These are phyloP conservation scores for Napeogenes sylphis DNA, from an alignment of 2,888 invertebrate genomes.

Conservation along the genomic window DNA sequence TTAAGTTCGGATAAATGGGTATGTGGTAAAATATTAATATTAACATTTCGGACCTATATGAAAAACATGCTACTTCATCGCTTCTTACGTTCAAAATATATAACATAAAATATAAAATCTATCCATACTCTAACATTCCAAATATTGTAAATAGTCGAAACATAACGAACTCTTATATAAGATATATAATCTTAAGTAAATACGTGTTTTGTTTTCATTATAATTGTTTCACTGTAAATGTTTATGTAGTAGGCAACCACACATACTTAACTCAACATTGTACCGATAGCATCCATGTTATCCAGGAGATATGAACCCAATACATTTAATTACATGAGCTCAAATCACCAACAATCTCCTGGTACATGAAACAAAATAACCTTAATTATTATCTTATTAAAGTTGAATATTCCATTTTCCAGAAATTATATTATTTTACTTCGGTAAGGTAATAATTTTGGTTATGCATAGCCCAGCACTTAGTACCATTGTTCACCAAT, in stretches of 20 bases:
- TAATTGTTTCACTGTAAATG: slow-evolving; percentile 38
- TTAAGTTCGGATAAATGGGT: too few species aligned
- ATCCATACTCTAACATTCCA: slow-evolving; percentile 65
- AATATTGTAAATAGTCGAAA: slow-evolving; percentile 50
- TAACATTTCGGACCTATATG: too few species aligned
- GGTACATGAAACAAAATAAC: slow-evolving; percentile 14
- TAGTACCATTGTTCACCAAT: slow-evolving; percentile 37
- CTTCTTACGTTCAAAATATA: too few species aligned
- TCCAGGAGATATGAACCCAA: slow-evolving; percentile 10
- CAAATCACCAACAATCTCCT: slow-evolving; percentile 15
- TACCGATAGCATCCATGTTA: slow-evolving; percentile 6
- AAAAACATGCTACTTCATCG: too few species aligned
- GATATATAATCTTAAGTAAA: slow-evolving; percentile 24
- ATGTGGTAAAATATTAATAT: too few species aligned
- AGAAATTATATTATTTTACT: slow-evolving; percentile 11
- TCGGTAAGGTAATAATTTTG: slow-evolving; percentile 3
- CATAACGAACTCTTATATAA: slow-evolving; percentile 37
- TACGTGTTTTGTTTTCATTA: slow-evolving; percentile 21
- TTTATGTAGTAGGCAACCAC: slow-evolving; percentile 36
- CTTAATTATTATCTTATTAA: slow-evolving; percentile 22
- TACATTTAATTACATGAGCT: background rate
- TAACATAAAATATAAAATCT: too few species aligned
- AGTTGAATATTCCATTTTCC: slow-evolving; percentile 4
- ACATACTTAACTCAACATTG: slow-evolving; percentile 13
- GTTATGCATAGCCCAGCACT: slow-evolving; percentile 27